Evolutionary conservation across 2,888 invertebrate species (phyloP), one percentile per base, ranked within the genome.

Genomic region (Choreutis nemorana): DNA sequence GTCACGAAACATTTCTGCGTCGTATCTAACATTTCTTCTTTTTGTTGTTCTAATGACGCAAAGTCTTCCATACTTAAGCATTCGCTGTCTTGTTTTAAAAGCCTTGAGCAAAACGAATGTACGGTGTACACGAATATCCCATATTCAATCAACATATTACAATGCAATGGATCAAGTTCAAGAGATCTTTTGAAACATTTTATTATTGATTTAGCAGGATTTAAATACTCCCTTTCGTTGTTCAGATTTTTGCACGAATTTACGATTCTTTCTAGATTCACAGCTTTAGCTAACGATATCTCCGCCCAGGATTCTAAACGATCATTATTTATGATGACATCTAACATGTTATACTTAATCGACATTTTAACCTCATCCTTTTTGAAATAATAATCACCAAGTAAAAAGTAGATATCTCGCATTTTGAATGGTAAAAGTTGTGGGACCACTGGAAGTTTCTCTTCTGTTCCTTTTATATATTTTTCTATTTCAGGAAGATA

Each of bases 241-340:
- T 72, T 67, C 5, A 71, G 50, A 59, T 83, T 81, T 35, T 84
- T 83, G 42, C 87, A 87, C 24, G 89, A 90, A 57, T 90, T 93
- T 2, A 97, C 67, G 56, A 87, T 86, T 22, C 85, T 87, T 48
- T 94, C 94, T 30, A 96, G 81, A 48, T 87, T 84, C 33, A 89
- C 85, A 3, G 85, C 87, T 50, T 87, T 87, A 1, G 90, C 87
- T 36, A 97, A 77, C 0, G 94, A 93, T 57, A 96, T 83, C 30
- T 91, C 90, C 1, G 95, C 94, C 97, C 97, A 97, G 0, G 97
- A 92, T 68, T 95, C 94, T 33, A 95, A 83, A 28, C 96, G 82
- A 29, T 82, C 73, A 1, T 87, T 90, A 62, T 90, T 90, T 15
- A 91, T 81, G 38, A 91, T 87, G 13, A 97, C 75, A 66, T 97